Evolutionary conservation across 2,797 vertebrate species (phyloP), one percentile per base, ranked within the genome.

Genomic region (Agapornis canus): DNA sequence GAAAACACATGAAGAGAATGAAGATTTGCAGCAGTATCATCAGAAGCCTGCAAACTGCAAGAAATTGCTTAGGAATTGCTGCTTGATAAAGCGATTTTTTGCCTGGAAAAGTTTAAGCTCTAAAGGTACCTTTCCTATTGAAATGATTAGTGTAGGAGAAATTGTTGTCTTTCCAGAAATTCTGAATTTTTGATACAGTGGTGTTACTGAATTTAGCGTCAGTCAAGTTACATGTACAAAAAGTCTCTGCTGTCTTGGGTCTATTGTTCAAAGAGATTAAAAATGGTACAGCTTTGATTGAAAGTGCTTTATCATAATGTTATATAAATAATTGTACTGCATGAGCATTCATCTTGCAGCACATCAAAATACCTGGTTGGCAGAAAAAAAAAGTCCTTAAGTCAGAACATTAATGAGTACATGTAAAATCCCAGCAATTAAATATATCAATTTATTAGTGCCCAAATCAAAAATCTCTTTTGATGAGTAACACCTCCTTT

Each of bases 11-110:
- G 93, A 97, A 94, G 98, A 98, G 97, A 98, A 97, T 75, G 97
- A 98, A 89, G 98, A 98, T 92, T 92, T 98, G 89, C 97, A 97
- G 92, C 96, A 98, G 66, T 95, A 97, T 80, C 97, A 95, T 80
- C 98, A 98, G 96, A 98, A 98, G 77, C 94, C 98, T 56, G 95
- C 97, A 76, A 97, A 98, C 96, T 98, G 98, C 85, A 98, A 96
- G 95, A 98, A 98, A 96, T 94, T 98, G 47, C 96, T 98, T 84
- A 97, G 98, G 83, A 98, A 98, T 97, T 99, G 98, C 97, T 98
- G 98, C 94, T 96, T 98, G 96, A 96, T 98, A 94, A 98, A 98
- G n/a, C 94, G 97, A 89, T 97, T 99, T 95, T 94, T 98, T 95
- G 97, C 98, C 94, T 99, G 98, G 98, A 98, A 98, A 95, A 97